Percentiles rank a stretch among this genome's conserved stretches.
Evolutionary conservation across 2,888 invertebrate species (phyloP).

Genomic region (Apamea monoglypha): DNA sequence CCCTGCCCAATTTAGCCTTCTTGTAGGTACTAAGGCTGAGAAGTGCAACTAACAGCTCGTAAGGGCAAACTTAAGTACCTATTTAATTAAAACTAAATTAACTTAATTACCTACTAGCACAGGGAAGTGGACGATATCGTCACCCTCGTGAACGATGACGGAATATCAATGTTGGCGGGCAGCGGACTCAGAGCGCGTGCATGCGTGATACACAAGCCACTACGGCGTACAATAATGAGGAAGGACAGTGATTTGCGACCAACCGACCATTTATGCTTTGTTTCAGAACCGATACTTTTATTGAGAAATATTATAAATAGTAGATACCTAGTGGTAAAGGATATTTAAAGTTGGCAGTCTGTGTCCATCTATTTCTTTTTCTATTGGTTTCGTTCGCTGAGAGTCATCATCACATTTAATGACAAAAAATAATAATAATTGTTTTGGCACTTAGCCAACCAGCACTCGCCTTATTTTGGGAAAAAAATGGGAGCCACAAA

Average conservation of each 20-base stretch:
- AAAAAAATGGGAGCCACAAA: not conserved
- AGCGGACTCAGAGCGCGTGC: constrained; percentile 3
- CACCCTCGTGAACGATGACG: constrained; percentile 13
- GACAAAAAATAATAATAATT: not conserved
- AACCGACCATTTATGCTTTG: not conserved
- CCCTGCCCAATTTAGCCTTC: not conserved
- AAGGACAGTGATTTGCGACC: constrained; percentile 15
- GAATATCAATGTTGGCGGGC: constrained; percentile 24
- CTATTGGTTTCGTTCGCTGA: not conserved
- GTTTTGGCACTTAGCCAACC: not conserved
- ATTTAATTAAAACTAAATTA: no score
- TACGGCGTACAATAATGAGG: constrained; percentile 25
- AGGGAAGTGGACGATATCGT: constrained; percentile 19
- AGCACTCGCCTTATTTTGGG: not conserved
- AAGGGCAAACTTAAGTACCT: not conserved
- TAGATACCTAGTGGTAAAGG: not conserved
- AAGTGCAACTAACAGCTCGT: no score
- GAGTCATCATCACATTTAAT: not conserved
- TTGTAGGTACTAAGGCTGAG: not conserved
- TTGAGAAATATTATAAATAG: not conserved
- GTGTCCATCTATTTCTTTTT: not conserved
- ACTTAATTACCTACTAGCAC: not conserved
- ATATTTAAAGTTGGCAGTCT: not conserved
- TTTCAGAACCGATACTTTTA: constrained; percentile 6
- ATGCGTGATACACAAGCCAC: not conserved